Evolutionary conservation across 2,113 vertebrate species (phyloP), one percentile per base, ranked within the genome.

Genomic region (Tetraodon nigroviridis): DNA sequence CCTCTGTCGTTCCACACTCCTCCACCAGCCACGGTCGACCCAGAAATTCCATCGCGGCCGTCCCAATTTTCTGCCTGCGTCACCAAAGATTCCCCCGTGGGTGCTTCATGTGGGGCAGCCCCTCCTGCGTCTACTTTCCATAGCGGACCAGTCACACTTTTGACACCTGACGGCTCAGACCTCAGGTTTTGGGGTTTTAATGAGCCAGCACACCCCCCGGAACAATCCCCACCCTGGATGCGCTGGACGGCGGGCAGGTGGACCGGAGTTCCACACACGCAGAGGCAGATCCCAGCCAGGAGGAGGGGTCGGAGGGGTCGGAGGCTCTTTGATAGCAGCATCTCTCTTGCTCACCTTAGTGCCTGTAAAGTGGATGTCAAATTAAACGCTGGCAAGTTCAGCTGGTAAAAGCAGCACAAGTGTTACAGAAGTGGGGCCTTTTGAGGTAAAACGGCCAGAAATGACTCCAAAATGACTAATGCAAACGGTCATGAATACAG

Each of bases 211-310:
- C 73, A 78, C 37, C n/a, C 64, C 15, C 69, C 71, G 12, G 48
- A 60, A 68, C 84, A 84, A 51, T 55, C 22, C 13, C 42, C 47
- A 21, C 67, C 74, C 14, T 52, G 57, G 5, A 52, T 57, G 10
- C 59, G 69, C 45, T 19, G 19, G 18, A 62, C 32, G 52, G 37
- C 24, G 13, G 21, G 29, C 40, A 69, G 61, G 29, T 29, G 71
- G 47, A 81, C 62, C 3, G 89, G 82, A 27, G 63, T 81, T 29
- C 85, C 82, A 49, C 27, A 62, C 62, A 78, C 68, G 3, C 66
- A 76, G 19, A 86, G 64, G 51, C 79, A 85, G 46, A 65, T 64
- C 32, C 58, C 82, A 11, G 72, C 79, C 72, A 90, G 62, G 61
- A 90, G 69, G 72, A 87, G 79, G 71, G 52, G 49, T 24, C 8